Percentiles rank a stretch among this genome's conserved stretches.
These are phyloP conservation scores for Hirtodrosophila cameraria DNA, from an alignment of 2,888 invertebrate genomes.

Conservation along the genomic window DNA sequence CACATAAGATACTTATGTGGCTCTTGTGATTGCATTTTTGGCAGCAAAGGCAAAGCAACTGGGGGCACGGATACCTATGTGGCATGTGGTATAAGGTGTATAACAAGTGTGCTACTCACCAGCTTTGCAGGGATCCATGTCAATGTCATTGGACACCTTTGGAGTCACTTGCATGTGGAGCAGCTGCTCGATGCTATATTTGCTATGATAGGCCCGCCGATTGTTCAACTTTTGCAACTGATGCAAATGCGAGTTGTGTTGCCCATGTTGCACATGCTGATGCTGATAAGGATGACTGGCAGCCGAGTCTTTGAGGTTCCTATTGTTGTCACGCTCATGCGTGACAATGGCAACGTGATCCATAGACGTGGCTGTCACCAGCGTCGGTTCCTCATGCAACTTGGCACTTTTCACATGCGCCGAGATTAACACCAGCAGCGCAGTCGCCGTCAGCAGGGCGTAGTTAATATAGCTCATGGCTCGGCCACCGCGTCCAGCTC, in stretches of 20 bases:
- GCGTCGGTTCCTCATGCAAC: constrained; percentile 49
- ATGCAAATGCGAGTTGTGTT: constrained; percentile 43
- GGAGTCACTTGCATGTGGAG: constrained; percentile 86
- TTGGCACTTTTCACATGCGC: constrained; percentile 80
- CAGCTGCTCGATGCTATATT: constrained; percentile 89
- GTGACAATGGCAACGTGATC: constrained; percentile 37
- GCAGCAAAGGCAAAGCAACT: constrained; percentile 5
- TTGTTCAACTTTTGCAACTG: constrained; percentile 23
- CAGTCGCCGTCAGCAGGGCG: constrained; percentile 69
- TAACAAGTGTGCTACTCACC: constrained; percentile 86
- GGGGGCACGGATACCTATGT: too few relatives aligned
- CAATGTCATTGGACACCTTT: constrained; percentile 89
- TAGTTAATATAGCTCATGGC: constrained; percentile 71
- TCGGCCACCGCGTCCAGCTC: constrained; percentile 31
- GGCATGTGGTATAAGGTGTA: too few relatives aligned
- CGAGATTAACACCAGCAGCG: constrained; percentile 76
- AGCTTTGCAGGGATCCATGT: constrained; percentile 94
- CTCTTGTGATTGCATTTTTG: not conserved
- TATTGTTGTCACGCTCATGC: constrained; percentile 16
- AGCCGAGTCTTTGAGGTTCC: constrained; percentile 24
- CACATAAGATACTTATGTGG: constrained; percentile 6
- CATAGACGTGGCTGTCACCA: constrained; percentile 21
- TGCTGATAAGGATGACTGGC: constrained; percentile 28
- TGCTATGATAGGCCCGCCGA: constrained; percentile 79
- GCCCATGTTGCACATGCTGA: constrained; percentile 39